These are phyloP conservation scores for Acronicta aceris DNA, from an alignment of 2,888 invertebrate genomes.

Conservation along the genomic window DNA sequence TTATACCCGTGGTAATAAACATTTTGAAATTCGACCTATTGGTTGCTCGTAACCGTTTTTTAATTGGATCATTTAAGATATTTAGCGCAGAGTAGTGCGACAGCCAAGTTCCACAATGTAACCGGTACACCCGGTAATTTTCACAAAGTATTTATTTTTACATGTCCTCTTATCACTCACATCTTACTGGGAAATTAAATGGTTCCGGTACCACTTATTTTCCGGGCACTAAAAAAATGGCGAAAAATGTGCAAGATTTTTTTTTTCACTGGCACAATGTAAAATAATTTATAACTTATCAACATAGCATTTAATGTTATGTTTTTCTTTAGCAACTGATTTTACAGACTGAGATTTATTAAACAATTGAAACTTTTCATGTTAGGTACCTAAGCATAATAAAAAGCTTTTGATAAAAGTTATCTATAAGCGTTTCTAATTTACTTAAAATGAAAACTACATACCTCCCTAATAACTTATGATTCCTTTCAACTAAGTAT, in stretches of 20 bases:
- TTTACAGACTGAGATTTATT: constrained; percentile 3
- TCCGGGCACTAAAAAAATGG: constrained; percentile 1
- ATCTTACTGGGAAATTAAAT: constrained; percentile 26
- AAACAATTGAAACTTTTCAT: constrained; percentile 11
- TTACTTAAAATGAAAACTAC: constrained; percentile 35
- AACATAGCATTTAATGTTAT: background rate
- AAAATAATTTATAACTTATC: too few relatives aligned
- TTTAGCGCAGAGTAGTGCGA: constrained; percentile 39
- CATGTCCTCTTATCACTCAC: constrained; percentile 10
- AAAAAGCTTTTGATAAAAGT: constrained; percentile 27
- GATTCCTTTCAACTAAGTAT: constrained; percentile 47
- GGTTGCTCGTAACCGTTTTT: constrained; percentile 50
- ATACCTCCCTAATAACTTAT: constrained; percentile 58
- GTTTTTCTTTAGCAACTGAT: background rate
- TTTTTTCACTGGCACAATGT: too few relatives aligned
- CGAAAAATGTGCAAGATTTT: too few relatives aligned
- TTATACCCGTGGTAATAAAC: constrained; percentile 45
- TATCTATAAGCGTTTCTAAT: constrained; percentile 17
- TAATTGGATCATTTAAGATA: constrained; percentile 52
- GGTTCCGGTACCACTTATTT: constrained; percentile 19
- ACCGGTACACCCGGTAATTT: constrained; percentile 11
- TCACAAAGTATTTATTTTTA: constrained; percentile 33
- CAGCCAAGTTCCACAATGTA: constrained; percentile 43
- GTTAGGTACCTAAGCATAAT: constrained; percentile 7
- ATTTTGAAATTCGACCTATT: constrained; percentile 55